These are phyloP conservation scores for Hyles euphorbiae DNA, from an alignment of 1,140 invertebrate species.

Conservation along the genomic window DNA sequence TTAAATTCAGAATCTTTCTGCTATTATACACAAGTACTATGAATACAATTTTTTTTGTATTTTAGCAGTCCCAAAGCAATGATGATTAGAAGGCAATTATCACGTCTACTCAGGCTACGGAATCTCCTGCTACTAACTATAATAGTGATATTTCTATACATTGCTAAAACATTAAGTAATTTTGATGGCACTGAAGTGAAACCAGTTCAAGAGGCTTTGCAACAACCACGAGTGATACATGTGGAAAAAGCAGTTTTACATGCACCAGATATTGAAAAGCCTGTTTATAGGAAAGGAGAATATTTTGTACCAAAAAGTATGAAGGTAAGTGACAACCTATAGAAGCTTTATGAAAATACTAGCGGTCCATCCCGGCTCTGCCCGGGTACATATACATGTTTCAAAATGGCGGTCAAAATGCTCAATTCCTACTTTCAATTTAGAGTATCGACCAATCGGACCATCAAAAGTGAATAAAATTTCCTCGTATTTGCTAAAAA, in stretches of 20 bases:
- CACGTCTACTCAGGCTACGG: conserved; percentile 34
- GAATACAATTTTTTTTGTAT: too few relatives aligned
- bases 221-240: background rate
- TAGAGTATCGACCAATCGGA: too few relatives aligned
- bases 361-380: too few relatives aligned
- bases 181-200: background rate
- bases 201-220: conserved; percentile 1
- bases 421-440: too few relatives aligned
- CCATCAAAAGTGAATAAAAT: too few relatives aligned
- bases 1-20: too few relatives aligned
- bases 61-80: background rate
- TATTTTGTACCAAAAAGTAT: conserved; percentile 47
- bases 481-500: too few relatives aligned
- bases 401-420: too few relatives aligned
- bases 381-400: too few relatives aligned
- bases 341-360: too few relatives aligned
- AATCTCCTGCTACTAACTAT: conserved; percentile 40
- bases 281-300: conserved; percentile 1
- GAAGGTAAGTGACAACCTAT: conserved; percentile 29
- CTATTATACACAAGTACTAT: too few relatives aligned
- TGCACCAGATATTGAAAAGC: conserved; percentile 8
- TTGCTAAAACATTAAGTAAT: conserved; percentile 24
- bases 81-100: conserved; percentile 25
- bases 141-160: conserved; percentile 35
- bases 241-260: conserved; percentile 1